Base-by-base conservation (phyloP, 1,140 invertebrate genomes). In the Acyrthosiphon pisum region DNA sequence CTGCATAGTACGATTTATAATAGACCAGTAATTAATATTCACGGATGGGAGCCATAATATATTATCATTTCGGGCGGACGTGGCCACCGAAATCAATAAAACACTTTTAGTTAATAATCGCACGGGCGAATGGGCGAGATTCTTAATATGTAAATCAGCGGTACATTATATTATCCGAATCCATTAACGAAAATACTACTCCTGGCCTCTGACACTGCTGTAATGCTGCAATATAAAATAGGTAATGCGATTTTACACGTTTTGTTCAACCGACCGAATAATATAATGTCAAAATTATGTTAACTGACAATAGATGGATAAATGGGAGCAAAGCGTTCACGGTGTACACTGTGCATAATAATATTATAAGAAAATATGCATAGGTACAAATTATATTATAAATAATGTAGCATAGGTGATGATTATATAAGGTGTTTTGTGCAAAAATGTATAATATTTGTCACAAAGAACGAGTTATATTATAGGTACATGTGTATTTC, bases 1-100 rank as follows among this genome's bases (percentile, higher is more conserved):
- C 37, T 41, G 41, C 41, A 35, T 50, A 87, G 18, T 48, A 48
- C 44, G 86, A 87, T 87, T 87, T 87, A 87, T 87, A 50, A 35
- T n/a, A 87, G 44, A 87, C 86, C 44, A 35, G 44, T 87, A 48
- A 48, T 87, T 48, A 87, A 87, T 87, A 87, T 87, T 87, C 86
- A 48, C 26, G 44, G 30, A 48, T 48, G 44, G 46, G 9, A n/a
- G 44, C 44, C 22, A 84, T 84, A 44, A 44, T 48, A n/a, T 20
- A n/a, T 48, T 87, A 87, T 46, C 46, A 87, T 50, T 48, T 20
- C 41, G 41, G 37, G 37, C 9, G 22, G 35, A 84, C 35, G 35
- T 44, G 8, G 35, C 41, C 83, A 26, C 83, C 41, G 37, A 84
- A 84, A 84, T 84, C 35, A 44, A 84, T 44, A 84, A 84, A 84